phyloP scores from a whole-genome alignment of 2,888 invertebrate genomes.

The Mechanitis messenoides region DNA sequence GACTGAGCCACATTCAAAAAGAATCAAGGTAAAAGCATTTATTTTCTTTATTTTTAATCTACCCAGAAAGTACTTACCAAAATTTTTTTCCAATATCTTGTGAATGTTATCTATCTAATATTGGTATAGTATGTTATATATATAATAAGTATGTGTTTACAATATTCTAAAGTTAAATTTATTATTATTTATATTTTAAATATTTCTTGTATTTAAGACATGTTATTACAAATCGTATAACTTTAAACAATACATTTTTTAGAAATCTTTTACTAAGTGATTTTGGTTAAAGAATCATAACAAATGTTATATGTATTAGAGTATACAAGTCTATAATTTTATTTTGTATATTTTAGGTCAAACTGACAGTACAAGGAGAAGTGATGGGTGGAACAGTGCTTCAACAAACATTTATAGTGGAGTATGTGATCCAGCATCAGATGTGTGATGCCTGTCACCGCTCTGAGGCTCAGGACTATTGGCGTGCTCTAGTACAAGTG shows the following conservation, averaged over 20 bases:
- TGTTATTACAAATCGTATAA: no score
- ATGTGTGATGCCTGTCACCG: conserved; percentile 99
- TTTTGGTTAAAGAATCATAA: no score
- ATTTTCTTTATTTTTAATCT: conserved; percentile 5
- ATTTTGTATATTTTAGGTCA: conserved; percentile 71
- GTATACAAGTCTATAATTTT: not conserved
- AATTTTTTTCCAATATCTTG: no score
- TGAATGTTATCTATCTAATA: no score
- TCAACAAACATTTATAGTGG: conserved; percentile 96
- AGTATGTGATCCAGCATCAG: conserved; percentile 92
- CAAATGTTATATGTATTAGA: no score
- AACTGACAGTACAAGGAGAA: conserved; percentile 96
- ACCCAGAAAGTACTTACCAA: not conserved
- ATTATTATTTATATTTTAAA: no score
- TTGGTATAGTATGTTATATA: no score
- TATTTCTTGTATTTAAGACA: no score
- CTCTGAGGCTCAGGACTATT: conserved; percentile 97
- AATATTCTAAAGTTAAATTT: no score
- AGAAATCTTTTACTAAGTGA: no score
- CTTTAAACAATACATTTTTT: no score
- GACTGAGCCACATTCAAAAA: conserved; percentile 99
- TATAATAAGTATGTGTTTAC: no score
- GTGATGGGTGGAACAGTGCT: conserved; percentile 92
- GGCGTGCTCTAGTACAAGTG: conserved; percentile 95
- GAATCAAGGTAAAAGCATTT: conserved; percentile 84